Evolutionary conservation across 2,888 invertebrate species (phyloP).

Genomic region (Macrosiphum euphorbiae): DNA sequence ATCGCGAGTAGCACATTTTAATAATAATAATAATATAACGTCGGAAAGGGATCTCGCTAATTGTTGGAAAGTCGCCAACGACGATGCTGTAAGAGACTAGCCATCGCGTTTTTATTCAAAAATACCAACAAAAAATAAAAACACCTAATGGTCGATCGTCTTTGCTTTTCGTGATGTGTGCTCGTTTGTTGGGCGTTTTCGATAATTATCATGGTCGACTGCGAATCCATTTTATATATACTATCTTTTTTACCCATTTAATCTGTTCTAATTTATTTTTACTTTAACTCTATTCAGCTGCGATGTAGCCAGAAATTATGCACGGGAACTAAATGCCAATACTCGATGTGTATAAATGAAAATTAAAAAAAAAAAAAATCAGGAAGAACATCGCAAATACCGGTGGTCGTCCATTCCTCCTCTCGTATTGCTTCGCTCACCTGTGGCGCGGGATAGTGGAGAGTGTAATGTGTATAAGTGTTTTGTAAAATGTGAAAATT

Average conservation of each 20-base stretch:
- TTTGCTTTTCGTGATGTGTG: background rate
- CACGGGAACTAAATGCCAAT: background rate
- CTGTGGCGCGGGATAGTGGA: background rate
- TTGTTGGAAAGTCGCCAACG: background rate
- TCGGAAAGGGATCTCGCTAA: background rate
- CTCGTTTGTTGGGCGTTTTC: background rate
- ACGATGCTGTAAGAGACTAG: background rate
- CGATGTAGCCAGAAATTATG: background rate
- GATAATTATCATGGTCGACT: background rate
- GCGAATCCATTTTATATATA: background rate
- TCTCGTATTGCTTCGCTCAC: background rate
- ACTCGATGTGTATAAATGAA: background rate
- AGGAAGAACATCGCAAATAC: no score
- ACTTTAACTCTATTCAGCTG: background rate
- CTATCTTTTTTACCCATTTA: no score
- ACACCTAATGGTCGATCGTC: background rate
- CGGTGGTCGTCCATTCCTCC: background rate
- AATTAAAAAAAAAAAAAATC: background rate
- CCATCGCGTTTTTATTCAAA: background rate
- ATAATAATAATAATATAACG: background rate
- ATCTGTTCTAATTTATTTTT: no score
- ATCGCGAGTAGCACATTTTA: background rate
- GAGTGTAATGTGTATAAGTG: background rate
- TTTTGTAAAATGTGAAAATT: background rate
- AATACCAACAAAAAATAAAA: background rate